Evolutionary conservation across 2,113 vertebrate genomes (phyloP).

Genomic region (Mormyrus iriodes): DNA sequence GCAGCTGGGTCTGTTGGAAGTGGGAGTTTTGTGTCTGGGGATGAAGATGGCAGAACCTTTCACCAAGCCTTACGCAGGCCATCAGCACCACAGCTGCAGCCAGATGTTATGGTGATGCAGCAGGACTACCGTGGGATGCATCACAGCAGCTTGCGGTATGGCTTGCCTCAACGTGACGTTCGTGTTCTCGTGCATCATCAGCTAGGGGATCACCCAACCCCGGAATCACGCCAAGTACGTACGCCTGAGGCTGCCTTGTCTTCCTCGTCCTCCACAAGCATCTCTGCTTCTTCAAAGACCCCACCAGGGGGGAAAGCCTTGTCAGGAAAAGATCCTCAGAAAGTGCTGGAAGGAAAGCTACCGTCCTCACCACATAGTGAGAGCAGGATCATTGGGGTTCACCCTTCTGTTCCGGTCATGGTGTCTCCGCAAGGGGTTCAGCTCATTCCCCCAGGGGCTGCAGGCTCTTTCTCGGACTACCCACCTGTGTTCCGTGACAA

Average conservation of each 20-base stretch:
- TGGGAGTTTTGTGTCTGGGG: slow-evolving; percentile 57
- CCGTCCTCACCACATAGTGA: slow-evolving; percentile 75
- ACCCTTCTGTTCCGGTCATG: slow-evolving; percentile 58
- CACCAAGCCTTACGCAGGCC: slow-evolving; percentile 62
- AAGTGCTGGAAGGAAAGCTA: slow-evolving; percentile 72
- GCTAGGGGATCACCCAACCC: slow-evolving; percentile 71
- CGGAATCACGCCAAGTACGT: slow-evolving; percentile 70
- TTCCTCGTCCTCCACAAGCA: slow-evolving; percentile 54
- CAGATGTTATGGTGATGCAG: slow-evolving; percentile 77
- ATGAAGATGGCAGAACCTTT: slow-evolving; percentile 78
- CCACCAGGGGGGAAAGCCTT: slow-evolving; percentile 69
- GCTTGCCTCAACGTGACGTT: slow-evolving; percentile 73
- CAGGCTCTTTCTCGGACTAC: slow-evolving; percentile 81
- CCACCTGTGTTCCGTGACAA: slow-evolving; percentile 73
- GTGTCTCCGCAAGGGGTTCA: slow-evolving; percentile 80
- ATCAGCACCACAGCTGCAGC: slow-evolving; percentile 65
- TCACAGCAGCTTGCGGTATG: slow-evolving; percentile 64
- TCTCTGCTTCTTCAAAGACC: slow-evolving; percentile 64
- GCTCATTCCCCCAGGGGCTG: slow-evolving; percentile 69
- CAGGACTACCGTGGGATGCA: slow-evolving; percentile 76
- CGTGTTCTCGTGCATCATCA: slow-evolving; percentile 82
- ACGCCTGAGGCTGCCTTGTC: slow-evolving; percentile 64
- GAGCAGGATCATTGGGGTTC: slow-evolving; percentile 75
- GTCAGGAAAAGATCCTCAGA: slow-evolving; percentile 75
- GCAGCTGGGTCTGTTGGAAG: slow-evolving; percentile 39